These are phyloP conservation scores for Paramormyrops kingsleyae DNA, from an alignment of 2,113 vertebrate species.

Conservation along the genomic window DNA sequence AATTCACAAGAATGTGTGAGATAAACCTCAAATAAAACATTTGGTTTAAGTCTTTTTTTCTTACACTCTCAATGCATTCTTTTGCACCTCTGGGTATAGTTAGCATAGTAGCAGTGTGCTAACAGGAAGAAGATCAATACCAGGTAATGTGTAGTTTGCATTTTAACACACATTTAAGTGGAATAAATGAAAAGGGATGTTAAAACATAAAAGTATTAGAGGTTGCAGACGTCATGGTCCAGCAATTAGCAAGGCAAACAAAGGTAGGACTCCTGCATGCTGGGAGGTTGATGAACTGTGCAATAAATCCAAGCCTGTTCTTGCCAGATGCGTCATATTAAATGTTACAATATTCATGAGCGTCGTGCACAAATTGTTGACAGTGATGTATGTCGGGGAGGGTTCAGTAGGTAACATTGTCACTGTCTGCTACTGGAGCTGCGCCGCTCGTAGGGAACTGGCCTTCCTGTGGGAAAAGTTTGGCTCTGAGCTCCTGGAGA, in stretches of 20 bases:
- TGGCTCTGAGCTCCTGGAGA: neutral
- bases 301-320: constrained; percentile 87
- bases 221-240: constrained; percentile 73
- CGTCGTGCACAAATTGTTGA: constrained; percentile 54
- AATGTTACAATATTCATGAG: constrained; percentile 70
- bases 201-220: constrained; percentile 72
- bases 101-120: neutral
- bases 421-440: neutral
- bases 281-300: constrained; percentile 99
- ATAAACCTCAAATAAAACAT: neutral
- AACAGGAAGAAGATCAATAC: neutral
- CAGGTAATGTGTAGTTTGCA: neutral
- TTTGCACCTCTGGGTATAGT: neutral
- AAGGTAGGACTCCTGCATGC: constrained; percentile 88
- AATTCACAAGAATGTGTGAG: neutral
- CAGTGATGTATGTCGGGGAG: constrained; percentile 40
- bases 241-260: constrained; percentile 88
- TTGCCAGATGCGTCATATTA: constrained; percentile 81
- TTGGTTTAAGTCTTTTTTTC: neutral
- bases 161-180: neutral
- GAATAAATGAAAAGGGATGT: constrained; percentile 71
- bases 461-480: neutral
- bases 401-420: neutral
- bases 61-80: neutral
- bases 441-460: neutral